phyloP scores from a whole-genome alignment of 2,888 invertebrate species.

The Carcina quercana region DNA sequence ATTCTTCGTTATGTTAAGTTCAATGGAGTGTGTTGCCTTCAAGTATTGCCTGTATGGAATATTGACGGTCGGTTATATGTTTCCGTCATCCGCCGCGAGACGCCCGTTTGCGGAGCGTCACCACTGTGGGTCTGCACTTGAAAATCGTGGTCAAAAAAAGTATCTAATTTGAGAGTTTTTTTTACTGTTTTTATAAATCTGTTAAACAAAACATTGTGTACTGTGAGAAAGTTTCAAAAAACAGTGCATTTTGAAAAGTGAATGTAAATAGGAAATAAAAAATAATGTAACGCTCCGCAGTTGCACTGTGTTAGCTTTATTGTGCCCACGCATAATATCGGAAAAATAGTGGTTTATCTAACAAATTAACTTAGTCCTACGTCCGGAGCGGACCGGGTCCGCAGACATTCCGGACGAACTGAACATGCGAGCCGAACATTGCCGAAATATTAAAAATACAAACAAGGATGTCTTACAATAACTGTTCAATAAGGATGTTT shows the following conservation, averaged over 20 bases:
- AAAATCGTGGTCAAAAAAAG: conserved; percentile 4
- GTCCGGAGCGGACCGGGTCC: conserved; percentile 32
- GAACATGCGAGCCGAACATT: conserved; percentile 55
- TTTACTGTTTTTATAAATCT: too few species aligned
- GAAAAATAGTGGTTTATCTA: conserved; percentile 55
- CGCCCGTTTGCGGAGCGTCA: conserved; percentile 46
- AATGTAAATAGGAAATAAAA: background rate
- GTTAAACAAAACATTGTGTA: background rate
- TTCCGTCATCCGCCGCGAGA: conserved; percentile 78
- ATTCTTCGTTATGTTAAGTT: too few species aligned
- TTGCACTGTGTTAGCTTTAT: conserved; percentile 24
- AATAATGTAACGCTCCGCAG: conserved; percentile 40
- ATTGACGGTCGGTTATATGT: conserved; percentile 78
- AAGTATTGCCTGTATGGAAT: conserved; percentile 87
- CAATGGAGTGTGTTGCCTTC: conserved; percentile 80
- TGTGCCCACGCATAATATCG: conserved; percentile 50
- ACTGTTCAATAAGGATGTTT: conserved; percentile 53
- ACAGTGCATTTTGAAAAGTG: background rate
- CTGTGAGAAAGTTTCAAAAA: conserved; percentile 1
- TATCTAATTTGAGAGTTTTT: too few species aligned
- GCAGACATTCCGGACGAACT: conserved; percentile 46
- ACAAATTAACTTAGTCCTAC: conserved; percentile 70
- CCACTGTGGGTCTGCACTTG: conserved; percentile 24
- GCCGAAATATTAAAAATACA: conserved; percentile 57
- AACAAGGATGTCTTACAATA: conserved; percentile 63